Evolutionary conservation across 1,140 invertebrate genomes (phyloP).

Genomic region (Drosophila kikkawai): DNA sequence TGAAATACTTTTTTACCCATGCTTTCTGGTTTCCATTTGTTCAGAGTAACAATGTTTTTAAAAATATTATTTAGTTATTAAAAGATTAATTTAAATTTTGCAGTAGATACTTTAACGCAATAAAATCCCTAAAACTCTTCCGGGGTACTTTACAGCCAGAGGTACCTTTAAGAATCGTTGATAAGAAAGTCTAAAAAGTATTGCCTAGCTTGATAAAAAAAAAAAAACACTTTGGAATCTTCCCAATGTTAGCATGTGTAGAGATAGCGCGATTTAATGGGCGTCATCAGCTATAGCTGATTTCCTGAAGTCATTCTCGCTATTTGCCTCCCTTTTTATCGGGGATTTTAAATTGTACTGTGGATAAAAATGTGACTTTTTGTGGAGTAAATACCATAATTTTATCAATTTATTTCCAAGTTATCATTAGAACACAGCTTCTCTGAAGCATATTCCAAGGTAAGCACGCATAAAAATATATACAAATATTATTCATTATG

Average conservation of each 20-base stretch:
- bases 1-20: too few relatives aligned
- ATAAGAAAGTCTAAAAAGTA: not conserved
- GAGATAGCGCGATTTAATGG: not conserved
- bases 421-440: not conserved
- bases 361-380: not conserved
- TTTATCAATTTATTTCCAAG: not conserved
- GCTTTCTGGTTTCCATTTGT: too few relatives aligned
- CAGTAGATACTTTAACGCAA: not conserved
- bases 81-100: not conserved
- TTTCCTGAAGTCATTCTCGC: not conserved
- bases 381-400: not conserved
- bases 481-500: not conserved
- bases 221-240: not conserved
- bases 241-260: constrained; percentile 1
- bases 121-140: not conserved
- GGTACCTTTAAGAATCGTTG: not conserved
- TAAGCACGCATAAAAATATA: too few relatives aligned
- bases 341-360: not conserved
- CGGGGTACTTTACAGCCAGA: not conserved
- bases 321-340: not conserved
- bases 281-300: not conserved
- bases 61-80: too few relatives aligned
- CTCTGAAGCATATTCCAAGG: too few relatives aligned
- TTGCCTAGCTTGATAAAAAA: not conserved
- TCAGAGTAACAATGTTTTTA: too few relatives aligned